Evolutionary conservation across 2,113 vertebrate genomes (phyloP).

Genomic region (Neoarius graeffei): DNA sequence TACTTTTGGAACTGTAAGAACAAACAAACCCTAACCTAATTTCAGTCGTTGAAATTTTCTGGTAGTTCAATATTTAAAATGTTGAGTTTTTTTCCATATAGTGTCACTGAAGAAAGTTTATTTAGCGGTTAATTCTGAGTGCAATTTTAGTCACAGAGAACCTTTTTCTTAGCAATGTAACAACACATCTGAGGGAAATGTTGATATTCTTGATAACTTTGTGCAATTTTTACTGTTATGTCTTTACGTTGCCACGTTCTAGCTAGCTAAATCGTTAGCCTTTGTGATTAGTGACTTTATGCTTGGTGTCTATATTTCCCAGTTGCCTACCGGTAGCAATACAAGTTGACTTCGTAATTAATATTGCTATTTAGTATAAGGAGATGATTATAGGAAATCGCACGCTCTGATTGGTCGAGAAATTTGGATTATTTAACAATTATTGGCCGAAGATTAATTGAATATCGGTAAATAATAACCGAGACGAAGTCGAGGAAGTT

Average conservation of each 20-base stretch:
- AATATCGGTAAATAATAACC: no score
- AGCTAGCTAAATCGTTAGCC: neutral
- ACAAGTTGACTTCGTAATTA: no score
- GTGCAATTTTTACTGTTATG: neutral
- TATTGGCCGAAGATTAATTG: no score
- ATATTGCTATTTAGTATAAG: neutral
- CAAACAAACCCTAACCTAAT: no score
- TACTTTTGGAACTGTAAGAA: neutral
- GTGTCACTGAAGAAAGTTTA: neutral
- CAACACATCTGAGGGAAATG: neutral
- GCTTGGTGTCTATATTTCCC: neutral
- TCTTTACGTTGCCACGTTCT: neutral
- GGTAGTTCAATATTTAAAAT: neutral
- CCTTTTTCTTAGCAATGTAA: neutral
- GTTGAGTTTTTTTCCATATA: neutral
- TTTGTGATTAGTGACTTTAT: neutral
- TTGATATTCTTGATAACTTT: neutral
- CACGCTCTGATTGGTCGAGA: no score
- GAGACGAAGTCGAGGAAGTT: no score
- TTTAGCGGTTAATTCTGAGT: neutral
- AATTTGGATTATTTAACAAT: no score
- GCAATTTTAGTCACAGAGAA: neutral
- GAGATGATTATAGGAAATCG: no score
- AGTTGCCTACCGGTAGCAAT: neutral
- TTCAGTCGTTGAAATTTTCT: neutral